These are phyloP conservation scores for Sparidentex hasta DNA, from an alignment of 2,797 vertebrate species.

Conservation along the genomic window DNA sequence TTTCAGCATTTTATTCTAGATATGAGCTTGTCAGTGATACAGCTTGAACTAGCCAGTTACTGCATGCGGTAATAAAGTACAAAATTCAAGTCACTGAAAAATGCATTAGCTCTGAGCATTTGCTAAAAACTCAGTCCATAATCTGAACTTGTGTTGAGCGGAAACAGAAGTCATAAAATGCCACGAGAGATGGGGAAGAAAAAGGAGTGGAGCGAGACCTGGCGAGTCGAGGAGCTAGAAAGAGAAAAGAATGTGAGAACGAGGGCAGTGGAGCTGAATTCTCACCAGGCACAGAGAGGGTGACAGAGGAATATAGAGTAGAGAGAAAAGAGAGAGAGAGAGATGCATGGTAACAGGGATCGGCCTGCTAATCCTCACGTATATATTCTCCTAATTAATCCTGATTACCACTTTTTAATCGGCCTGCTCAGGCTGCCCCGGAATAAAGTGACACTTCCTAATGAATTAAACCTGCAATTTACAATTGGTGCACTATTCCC, in stretches of 20 bases:
- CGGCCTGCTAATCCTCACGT: slow-evolving; percentile 84
- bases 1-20: neutral
- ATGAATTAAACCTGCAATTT: slow-evolving; percentile 85
- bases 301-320: slow-evolving; percentile 40
- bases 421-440: slow-evolving; percentile 76
- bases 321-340: slow-evolving; percentile 23
- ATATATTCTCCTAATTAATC: slow-evolving; percentile 88
- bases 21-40: neutral
- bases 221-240: slow-evolving; percentile 15
- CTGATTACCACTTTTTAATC: slow-evolving; percentile 87
- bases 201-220: neutral
- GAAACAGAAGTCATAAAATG: slow-evolving; percentile 28
- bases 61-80: neutral
- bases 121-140: neutral
- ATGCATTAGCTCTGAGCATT: neutral
- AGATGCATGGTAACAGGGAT: slow-evolving; percentile 59
- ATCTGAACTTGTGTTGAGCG: neutral
- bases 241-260: slow-evolving; percentile 47
- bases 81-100: neutral
- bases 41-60: neutral
- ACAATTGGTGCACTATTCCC: slow-evolving; percentile 72
- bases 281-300: slow-evolving; percentile 29
- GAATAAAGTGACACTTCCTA: slow-evolving; percentile 87
- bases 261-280: slow-evolving; percentile 49
- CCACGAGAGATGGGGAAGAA: slow-evolving; percentile 1